Base-by-base conservation (phyloP, 2,888 invertebrate genomes). In the Cylindroiulus punctatus region DNA sequence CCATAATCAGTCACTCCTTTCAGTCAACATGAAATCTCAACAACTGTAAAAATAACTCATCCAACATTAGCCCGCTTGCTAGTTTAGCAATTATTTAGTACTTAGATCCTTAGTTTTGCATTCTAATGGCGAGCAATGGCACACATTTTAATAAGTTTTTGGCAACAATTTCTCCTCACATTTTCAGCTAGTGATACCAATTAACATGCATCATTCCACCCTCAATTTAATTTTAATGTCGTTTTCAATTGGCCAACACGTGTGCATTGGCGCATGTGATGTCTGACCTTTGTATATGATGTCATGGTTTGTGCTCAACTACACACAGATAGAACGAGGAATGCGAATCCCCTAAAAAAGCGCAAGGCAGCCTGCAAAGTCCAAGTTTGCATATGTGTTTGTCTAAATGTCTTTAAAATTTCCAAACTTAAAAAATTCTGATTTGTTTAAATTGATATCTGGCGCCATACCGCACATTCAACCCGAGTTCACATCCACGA, bases 401-500 rank as follows among this genome's bases (percentile, higher is more conserved):
- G 57, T 82, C 32, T 82, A 82, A 40, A 82, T 40, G 36, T 40
- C 30, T 82, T 82, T 82, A 36, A 32, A 82, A 40, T 82, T 82
- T 40, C 82, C 36, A 32, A 22, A 82, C 36, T 17, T 3, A 8
- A 30, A 82, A 81, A n/a, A 14, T 32, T 40, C 82, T 22, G 57
- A 65, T n/a, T 82, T 82, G n/a, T n/a, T 12, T 22, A 82, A 82
- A n/a, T 40, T 84, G 47, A 42, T 42, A 44, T 44, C 30, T 84
- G 22, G 84, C 44, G 17, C 26, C 36, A 84, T 22, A 47, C 44
- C 5, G 30, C 40, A 44, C 44, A 32, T 44, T 47, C 30, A 40
- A 84, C 44, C 84, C 5, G n/a, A 42, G n/a, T 47, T 84, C 47
- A 82, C 82, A 26, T 82, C 36, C 82, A 32, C 36, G n/a, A 82